Evolutionary conservation across 2,113 vertebrate genomes (phyloP).

Genomic region (Serilophus lunatus): DNA sequence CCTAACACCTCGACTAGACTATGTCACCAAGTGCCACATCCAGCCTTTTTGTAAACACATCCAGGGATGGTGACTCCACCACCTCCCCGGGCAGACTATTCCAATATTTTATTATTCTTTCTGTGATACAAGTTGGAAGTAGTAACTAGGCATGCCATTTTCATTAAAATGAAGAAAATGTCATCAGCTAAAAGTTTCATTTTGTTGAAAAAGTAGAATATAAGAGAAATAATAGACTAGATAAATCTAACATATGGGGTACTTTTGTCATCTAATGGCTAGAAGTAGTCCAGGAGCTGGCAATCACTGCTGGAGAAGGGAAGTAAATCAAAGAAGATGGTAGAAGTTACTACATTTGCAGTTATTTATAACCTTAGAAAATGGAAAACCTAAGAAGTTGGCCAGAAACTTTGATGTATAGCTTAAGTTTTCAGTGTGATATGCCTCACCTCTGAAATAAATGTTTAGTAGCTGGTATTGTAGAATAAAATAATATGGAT

Average conservation of each 20-base stretch:
- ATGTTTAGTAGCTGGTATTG: background rate
- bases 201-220: background rate
- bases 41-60: no score
- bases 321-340: slow-evolving; percentile 25
- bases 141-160: background rate
- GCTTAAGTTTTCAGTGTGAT: background rate
- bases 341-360: background rate
- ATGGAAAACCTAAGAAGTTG: slow-evolving; percentile 8
- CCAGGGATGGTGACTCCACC: no score
- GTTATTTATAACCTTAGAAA: slow-evolving; percentile 35
- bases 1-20: no score
- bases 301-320: background rate
- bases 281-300: background rate
- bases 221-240: background rate
- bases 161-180: background rate
- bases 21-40: no score
- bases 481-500: background rate
- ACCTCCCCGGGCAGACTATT: no score
- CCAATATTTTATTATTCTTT: no score
- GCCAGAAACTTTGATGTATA: background rate
- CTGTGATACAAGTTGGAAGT: background rate
- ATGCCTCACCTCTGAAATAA: background rate
- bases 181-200: background rate
- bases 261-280: background rate
- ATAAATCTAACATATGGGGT: background rate